Percentiles rank a stretch among this genome's conserved stretches.
Evolutionary conservation across 2,113 vertebrate genomes (phyloP).

Genomic region (Phyllopteryx taeniolatus): DNA sequence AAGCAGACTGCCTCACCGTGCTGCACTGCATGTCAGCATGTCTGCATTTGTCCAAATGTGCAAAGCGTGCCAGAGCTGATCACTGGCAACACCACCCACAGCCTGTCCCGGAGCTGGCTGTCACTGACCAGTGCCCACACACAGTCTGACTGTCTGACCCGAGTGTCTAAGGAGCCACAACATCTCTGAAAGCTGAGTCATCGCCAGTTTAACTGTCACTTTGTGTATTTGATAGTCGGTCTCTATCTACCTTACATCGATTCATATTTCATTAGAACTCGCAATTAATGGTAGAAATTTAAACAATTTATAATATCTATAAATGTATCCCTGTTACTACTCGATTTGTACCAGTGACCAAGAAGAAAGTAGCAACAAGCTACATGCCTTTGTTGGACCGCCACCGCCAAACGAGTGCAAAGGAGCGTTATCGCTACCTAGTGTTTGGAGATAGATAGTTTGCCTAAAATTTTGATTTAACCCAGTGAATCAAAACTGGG

Average conservation of each 20-base stretch:
- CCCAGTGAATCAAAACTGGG: too few species aligned
- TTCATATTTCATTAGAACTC: background rate
- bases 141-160: conserved; percentile 54
- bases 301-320: too few species aligned
- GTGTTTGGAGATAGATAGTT: too few species aligned
- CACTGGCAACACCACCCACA: conserved; percentile 36
- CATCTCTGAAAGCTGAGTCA: conserved; percentile 50
- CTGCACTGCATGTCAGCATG: conserved; percentile 51
- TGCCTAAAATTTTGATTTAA: too few species aligned
- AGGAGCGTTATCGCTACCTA: too few species aligned
- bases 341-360: too few species aligned
- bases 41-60: conserved; percentile 36
- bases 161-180: conserved; percentile 40
- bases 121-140: conserved; percentile 40
- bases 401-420: too few species aligned
- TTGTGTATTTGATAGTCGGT: conserved; percentile 1
- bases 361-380: background rate
- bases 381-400: too few species aligned
- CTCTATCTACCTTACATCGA: conserved; percentile 8
- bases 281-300: background rate
- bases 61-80: conserved; percentile 38
- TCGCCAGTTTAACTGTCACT: conserved; percentile 36
- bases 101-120: conserved; percentile 43
- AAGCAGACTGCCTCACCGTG: conserved; percentile 35
- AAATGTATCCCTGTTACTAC: too few species aligned